Percentiles rank a stretch among this genome's conserved stretches.
Evolutionary conservation across 2,113 vertebrate genomes (phyloP).

Genomic region (Abramis brama): DNA sequence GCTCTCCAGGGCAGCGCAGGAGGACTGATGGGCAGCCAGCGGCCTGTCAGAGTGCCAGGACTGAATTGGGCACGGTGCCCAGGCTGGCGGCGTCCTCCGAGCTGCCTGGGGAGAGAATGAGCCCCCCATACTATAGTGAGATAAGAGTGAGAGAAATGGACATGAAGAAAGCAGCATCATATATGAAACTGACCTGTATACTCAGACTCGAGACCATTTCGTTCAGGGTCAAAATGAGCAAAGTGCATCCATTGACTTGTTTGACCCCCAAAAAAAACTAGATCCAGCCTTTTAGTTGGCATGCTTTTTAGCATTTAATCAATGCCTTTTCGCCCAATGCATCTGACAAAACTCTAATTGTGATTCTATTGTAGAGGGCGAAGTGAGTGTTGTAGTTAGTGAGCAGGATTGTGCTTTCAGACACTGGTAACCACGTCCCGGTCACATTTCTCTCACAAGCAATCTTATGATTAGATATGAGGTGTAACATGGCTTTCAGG

Average conservation of each 20-base stretch:
- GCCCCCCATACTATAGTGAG: conserved; percentile 49
- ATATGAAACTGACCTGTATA: not conserved
- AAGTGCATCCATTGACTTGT: conserved; percentile 22
- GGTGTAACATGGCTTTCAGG: not conserved
- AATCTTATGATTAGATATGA: not conserved
- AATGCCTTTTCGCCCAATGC: not conserved
- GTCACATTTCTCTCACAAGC: not conserved
- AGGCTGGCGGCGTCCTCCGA: conserved; percentile 58
- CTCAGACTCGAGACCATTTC: not conserved
- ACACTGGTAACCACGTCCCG: not conserved
- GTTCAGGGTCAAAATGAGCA: not conserved
- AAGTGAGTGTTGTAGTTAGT: not conserved
- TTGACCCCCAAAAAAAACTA: not conserved
- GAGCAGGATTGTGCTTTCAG: not conserved
- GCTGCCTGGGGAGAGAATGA: conserved; percentile 56
- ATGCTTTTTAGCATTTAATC: not conserved
- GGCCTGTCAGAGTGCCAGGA: conserved; percentile 58
- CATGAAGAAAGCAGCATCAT: conserved; percentile 30
- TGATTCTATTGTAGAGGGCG: not conserved
- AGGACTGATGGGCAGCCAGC: conserved; percentile 66
- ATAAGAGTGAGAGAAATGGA: conserved; percentile 17
- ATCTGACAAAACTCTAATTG: conserved; percentile 25
- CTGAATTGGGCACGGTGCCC: conserved; percentile 60
- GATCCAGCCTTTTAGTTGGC: conserved; percentile 6
- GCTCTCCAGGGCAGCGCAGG: conserved; percentile 56